These are phyloP conservation scores for Antedon mediterranea DNA, from an alignment of 53 echinoderm and acorn worm species.

Conservation along the genomic window DNA sequence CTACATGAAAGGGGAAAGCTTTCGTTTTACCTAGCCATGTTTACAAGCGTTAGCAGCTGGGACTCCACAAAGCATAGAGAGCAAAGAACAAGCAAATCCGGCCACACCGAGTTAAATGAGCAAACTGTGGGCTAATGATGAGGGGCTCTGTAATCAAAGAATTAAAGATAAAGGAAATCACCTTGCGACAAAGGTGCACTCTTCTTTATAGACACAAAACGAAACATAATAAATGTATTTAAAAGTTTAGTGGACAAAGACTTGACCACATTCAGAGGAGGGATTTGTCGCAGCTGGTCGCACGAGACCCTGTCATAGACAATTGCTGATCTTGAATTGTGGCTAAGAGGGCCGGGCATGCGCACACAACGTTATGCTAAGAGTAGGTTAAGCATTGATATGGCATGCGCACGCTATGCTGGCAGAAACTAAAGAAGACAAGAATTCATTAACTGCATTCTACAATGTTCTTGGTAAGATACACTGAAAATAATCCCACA, in stretches of 20 bases:
- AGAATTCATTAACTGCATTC: background rate
- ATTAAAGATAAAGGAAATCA: background rate
- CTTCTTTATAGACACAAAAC: background rate
- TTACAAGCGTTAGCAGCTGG: too few species aligned
- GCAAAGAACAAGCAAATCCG: too few species aligned
- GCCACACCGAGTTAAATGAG: background rate
- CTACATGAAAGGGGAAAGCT: too few species aligned
- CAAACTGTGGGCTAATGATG: background rate
- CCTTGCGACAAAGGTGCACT: background rate
- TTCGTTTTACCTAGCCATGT: too few species aligned
- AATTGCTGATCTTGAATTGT: background rate
- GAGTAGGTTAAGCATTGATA: too few species aligned
- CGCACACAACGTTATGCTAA: background rate
- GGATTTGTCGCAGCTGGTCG: background rate
- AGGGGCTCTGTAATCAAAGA: background rate
- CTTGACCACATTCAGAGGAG: background rate
- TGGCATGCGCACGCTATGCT: too few species aligned
- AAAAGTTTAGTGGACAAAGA: conserved; percentile 1
- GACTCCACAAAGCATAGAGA: too few species aligned
- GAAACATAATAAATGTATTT: background rate
- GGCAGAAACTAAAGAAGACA: background rate
- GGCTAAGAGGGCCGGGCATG: background rate
- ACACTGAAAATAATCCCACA: background rate
- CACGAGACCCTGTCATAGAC: background rate
- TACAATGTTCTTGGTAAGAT: background rate